Evolutionary conservation across 2,113 vertebrate genomes (phyloP).

Genomic region (Origma solitaria): DNA sequence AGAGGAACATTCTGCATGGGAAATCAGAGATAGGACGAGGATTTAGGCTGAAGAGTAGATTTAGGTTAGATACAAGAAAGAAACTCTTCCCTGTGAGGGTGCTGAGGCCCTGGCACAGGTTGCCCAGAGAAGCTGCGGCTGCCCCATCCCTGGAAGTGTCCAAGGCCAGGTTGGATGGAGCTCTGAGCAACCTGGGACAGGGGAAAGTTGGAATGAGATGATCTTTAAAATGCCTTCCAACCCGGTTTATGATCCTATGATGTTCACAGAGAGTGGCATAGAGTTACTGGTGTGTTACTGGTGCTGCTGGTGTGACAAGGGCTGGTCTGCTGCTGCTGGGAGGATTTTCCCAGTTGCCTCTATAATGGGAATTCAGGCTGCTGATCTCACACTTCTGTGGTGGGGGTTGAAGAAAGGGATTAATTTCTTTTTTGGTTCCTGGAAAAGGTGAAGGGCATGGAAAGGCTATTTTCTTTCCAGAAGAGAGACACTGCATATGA

Average conservation of each 20-base stretch:
- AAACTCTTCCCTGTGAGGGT: neutral
- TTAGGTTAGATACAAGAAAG: neutral
- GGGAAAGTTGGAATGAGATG: neutral
- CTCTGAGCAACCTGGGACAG: neutral
- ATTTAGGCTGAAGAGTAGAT: neutral
- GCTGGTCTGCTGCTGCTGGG: neutral
- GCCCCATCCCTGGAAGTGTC: neutral
- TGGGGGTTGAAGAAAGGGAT: neutral
- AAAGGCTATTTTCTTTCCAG: neutral
- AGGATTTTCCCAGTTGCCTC: neutral
- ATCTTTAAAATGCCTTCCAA: neutral
- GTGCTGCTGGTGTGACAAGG: neutral
- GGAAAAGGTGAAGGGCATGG: neutral
- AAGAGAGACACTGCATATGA: neutral
- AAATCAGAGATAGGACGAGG: neutral
- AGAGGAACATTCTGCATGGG: neutral
- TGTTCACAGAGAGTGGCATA: neutral
- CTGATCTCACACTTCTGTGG: neutral
- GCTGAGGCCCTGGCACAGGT: neutral
- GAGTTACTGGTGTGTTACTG: neutral
- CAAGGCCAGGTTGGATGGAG: rapidly evolving
- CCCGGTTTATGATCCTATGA: neutral
- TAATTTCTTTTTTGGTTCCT: neutral
- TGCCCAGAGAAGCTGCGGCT: neutral
- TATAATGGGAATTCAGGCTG: neutral